Conservation (phyloP, 2,888 invertebrate genomes). For the Erebia aethiops region DNA sequence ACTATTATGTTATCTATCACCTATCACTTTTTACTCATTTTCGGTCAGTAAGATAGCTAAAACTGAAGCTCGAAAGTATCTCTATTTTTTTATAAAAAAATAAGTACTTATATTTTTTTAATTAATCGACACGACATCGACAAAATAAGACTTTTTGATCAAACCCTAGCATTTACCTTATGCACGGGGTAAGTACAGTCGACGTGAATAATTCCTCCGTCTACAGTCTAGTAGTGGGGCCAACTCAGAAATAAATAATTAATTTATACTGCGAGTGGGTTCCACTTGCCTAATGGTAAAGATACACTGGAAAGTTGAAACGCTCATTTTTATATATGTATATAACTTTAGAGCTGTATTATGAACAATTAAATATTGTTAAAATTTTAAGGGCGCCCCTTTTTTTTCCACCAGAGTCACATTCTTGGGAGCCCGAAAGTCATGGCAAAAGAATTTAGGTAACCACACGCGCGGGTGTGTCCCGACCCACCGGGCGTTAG, state of each 20-base stretch:
- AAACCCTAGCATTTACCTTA: conserved; percentile 15
- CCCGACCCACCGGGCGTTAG: neutral
- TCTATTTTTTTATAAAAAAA: neutral
- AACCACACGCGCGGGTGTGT: neutral
- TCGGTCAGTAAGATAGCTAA: too few relatives aligned
- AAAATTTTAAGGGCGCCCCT: too few relatives aligned
- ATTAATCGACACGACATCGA: neutral
- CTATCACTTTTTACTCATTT: too few relatives aligned
- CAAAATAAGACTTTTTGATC: neutral
- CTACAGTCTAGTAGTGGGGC: conserved; percentile 45
- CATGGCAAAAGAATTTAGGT: too few relatives aligned
- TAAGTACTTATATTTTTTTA: neutral
- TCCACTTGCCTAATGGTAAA: conserved; percentile 31
- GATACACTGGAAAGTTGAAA: conserved; percentile 26
- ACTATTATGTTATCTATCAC: too few relatives aligned
- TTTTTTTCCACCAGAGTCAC: neutral
- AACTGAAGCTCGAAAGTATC: neutral
- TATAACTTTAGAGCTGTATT: too few relatives aligned
- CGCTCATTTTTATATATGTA: neutral
- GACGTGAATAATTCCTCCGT: conserved; percentile 61
- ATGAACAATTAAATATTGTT: too few relatives aligned
- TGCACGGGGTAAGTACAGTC: conserved; percentile 44
- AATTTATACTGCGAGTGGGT: conserved; percentile 54
- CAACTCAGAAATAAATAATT: conserved; percentile 57
- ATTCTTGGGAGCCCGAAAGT: neutral